These are phyloP conservation scores for Coenonympha glycerion DNA, from an alignment of 2,888 invertebrate genomes.

Conservation along the genomic window DNA sequence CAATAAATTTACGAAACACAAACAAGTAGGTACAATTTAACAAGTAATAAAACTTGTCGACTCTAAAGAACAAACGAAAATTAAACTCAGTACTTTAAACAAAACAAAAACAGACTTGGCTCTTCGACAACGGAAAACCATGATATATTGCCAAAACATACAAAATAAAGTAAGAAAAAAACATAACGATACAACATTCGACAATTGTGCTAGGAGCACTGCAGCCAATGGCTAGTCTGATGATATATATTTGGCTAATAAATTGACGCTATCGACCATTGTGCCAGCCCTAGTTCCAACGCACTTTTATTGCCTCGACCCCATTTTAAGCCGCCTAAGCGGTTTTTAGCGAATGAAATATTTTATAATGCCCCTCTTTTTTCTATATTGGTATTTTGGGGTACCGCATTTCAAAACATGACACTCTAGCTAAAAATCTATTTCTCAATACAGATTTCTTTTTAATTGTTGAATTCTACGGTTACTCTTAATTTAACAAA, in stretches of 20 bases:
- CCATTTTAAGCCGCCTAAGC: constrained; percentile 43
- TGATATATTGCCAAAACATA: constrained; percentile 15
- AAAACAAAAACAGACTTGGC: constrained; percentile 10
- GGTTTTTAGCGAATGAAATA: constrained; percentile 43
- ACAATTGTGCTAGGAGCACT: constrained; percentile 20
- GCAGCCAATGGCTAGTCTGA: constrained; percentile 23
- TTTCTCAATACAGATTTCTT: no score
- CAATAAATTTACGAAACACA: neutral
- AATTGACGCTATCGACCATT: constrained; percentile 28
- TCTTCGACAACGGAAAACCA: constrained; percentile 4
- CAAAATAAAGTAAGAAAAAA: constrained; percentile 16
- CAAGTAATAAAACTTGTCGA: no score
- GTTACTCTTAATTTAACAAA: no score
- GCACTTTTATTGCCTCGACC: constrained; percentile 50
- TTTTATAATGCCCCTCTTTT: constrained; percentile 37
- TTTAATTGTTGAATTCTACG: no score
- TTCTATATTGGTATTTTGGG: constrained; percentile 3
- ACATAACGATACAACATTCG: constrained; percentile 21
- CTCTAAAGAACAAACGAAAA: no score
- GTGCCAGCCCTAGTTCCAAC: constrained; percentile 36
- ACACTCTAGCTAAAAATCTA: no score
- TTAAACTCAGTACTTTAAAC: no score
- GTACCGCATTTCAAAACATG: no score
- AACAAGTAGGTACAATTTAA: no score
- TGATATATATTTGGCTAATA: constrained; percentile 28